These are phyloP conservation scores for Pseudococcus viburni DNA, from an alignment of 2,888 invertebrate species.

Conservation along the genomic window DNA sequence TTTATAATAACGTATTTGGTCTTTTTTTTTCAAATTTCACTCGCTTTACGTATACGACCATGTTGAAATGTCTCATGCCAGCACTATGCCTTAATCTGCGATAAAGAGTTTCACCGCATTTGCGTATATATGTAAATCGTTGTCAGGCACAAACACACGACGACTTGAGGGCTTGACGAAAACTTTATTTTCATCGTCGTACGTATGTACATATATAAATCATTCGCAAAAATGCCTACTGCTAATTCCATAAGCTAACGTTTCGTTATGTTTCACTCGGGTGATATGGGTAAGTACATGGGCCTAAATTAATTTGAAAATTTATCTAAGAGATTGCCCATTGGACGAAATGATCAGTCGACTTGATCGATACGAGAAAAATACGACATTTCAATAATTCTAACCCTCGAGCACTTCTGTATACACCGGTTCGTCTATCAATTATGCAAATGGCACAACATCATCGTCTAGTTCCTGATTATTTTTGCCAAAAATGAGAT, in stretches of 20 bases:
- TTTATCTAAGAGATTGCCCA: not conserved
- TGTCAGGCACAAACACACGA: not conserved
- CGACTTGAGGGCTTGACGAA: not conserved
- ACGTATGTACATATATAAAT: constrained; percentile 26
- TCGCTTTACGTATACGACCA: not conserved
- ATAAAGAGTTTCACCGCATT: not conserved
- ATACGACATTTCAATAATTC: not conserved
- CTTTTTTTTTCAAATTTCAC: constrained; percentile 8
- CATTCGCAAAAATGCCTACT: not conserved
- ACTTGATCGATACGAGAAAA: not conserved
- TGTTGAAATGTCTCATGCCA: constrained; percentile 1
- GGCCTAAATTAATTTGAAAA: not conserved
- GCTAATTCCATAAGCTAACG: constrained; percentile 5
- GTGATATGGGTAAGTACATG: not conserved
- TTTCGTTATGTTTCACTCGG: not conserved
- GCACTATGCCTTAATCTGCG: not conserved
- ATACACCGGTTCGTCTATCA: constrained; percentile 19
- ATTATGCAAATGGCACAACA: constrained; percentile 11
- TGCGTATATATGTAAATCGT: constrained; percentile 17
- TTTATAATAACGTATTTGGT: not conserved
- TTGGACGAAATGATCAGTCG: not conserved
- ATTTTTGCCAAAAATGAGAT: not conserved
- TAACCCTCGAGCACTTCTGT: not conserved
- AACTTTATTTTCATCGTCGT: not conserved
- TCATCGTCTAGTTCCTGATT: not conserved